Conservation (phyloP, 2,888 invertebrate species). For the Tridacna crocea region DNA sequence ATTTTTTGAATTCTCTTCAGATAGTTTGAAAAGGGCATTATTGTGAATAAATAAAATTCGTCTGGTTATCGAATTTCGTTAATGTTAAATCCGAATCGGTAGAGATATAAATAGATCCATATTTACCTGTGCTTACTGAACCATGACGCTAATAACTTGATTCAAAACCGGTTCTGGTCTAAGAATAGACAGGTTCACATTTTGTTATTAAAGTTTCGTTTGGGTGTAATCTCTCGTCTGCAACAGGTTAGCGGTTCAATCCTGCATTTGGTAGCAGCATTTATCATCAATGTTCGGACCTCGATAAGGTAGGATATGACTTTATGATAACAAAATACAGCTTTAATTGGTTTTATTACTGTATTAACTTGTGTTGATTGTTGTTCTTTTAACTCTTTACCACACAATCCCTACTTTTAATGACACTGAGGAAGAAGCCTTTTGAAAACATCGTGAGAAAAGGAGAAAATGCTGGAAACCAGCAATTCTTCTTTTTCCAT, state of each 20-base stretch:
- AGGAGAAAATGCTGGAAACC: background rate
- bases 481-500: background rate
- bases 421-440: background rate
- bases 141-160: background rate
- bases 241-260: background rate
- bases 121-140: background rate
- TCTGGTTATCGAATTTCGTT: too few species aligned
- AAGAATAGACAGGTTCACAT: slow-evolving; percentile 48
- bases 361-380: too few species aligned
- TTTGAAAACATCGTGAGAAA: slow-evolving; percentile 4
- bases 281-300: too few species aligned
- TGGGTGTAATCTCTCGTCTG: background rate
- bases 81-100: too few species aligned
- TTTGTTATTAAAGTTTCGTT: slow-evolving; percentile 33
- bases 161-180: slow-evolving; percentile 30
- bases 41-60: too few species aligned
- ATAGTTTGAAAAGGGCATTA: too few species aligned
- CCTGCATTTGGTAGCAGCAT: background rate
- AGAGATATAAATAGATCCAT: background rate
- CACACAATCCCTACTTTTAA: background rate
- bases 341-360: too few species aligned
- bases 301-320: too few species aligned
- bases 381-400: background rate
- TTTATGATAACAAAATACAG: too few species aligned
- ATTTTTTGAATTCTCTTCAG: too few species aligned